Evolutionary conservation across 2,888 invertebrate genomes (phyloP).

Genomic region (Arenicola marina): DNA sequence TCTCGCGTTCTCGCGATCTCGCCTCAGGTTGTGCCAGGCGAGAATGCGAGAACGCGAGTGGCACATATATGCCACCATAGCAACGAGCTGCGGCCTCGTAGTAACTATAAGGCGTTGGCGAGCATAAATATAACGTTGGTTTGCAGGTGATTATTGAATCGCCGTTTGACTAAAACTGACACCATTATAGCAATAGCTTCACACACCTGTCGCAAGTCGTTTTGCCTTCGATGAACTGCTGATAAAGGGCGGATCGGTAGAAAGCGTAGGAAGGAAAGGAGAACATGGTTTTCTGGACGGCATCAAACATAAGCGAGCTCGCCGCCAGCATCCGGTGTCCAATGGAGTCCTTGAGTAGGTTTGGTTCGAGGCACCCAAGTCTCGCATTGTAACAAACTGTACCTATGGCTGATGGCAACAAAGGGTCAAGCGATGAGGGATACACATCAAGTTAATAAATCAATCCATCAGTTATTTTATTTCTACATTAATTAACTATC

Average conservation of each 20-base stretch:
- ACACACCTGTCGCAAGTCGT: slow-evolving; percentile 18
- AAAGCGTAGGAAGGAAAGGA: slow-evolving; percentile 51
- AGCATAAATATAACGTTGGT: no score
- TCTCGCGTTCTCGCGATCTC: no score
- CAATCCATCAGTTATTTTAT: not conserved
- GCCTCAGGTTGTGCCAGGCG: no score
- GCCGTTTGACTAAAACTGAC: no score
- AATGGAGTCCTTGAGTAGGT: slow-evolving; percentile 31
- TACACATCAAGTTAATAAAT: not conserved
- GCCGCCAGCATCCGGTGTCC: slow-evolving; percentile 48
- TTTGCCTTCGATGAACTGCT: slow-evolving; percentile 35
- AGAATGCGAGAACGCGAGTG: no score
- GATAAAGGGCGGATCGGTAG: slow-evolving; percentile 38
- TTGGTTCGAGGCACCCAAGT: slow-evolving; percentile 47
- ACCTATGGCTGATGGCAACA: slow-evolving; percentile 43
- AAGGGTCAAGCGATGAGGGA: not conserved
- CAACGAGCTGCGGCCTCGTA: not conserved
- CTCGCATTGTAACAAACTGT: slow-evolving; percentile 55
- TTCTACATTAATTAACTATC: not conserved
- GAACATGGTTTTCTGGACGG: slow-evolving; percentile 49
- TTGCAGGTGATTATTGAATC: no score
- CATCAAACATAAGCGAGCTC: slow-evolving; percentile 47
- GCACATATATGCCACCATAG: no score
- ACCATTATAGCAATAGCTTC: no score
- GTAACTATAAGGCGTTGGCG: not conserved